Conservation (phyloP, 2,113 vertebrate genomes). For the Megaceryle torquata region DNA sequence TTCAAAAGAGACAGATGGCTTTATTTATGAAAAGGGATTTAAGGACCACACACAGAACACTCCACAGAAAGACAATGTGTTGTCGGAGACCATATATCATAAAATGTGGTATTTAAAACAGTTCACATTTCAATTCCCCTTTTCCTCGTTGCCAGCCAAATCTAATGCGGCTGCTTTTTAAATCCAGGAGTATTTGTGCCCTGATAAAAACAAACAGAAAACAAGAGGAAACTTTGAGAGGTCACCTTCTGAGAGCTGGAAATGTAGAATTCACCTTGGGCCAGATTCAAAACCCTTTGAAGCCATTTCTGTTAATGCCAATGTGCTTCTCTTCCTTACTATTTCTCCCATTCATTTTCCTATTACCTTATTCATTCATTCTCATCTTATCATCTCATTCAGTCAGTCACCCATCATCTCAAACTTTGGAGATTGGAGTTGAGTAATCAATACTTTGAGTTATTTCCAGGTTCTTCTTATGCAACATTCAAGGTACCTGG, state of each 20-base stretch:
- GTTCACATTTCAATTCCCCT: not conserved
- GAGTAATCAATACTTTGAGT: not conserved
- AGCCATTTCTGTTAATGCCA: not conserved
- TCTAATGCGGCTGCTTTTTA: not conserved
- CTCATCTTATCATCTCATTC: not conserved
- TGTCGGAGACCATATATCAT: not conserved
- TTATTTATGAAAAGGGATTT: constrained; percentile 47
- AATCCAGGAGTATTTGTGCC: not conserved
- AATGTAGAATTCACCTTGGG: not conserved
- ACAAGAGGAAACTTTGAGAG: not conserved
- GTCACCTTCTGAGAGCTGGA: not conserved
- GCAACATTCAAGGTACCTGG: not conserved
- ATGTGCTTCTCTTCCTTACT: not conserved
- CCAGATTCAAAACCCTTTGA: not conserved
- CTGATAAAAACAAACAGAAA: not conserved
- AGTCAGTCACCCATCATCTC: not conserved
- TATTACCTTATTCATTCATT: not conserved
- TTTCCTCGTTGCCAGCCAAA: not conserved
- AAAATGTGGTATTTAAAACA: not conserved
- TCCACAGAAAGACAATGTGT: constrained; percentile 11
- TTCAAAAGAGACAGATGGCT: constrained; percentile 56
- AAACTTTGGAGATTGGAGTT: not conserved
- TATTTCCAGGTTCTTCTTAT: not conserved
- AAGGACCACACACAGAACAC: not conserved
- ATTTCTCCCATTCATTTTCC: not conserved